Base-by-base conservation (phyloP, 1,140 invertebrate genomes). In the Lucilia cuprina region DNA sequence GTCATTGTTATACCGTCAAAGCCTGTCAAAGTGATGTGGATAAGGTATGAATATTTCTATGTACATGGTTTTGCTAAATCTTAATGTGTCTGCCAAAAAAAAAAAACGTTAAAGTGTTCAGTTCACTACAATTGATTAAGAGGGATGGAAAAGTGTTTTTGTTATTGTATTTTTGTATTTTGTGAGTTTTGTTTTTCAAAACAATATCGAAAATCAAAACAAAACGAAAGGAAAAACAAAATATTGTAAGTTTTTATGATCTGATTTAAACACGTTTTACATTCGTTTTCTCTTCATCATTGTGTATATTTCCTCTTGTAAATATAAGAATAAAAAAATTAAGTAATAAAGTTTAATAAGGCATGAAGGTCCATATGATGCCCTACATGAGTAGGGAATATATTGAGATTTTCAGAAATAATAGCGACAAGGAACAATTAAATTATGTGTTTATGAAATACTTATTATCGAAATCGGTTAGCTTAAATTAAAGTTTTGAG, bases 1-100 rank as follows among this genome's bases (percentile, higher is more conserved):
- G 78, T 82, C 78, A 82, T 50, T 41, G 84, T 14, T 82, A 19
- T 70, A 55, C 75, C 30, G n/a, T 82, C n/a, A n/a, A 55, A 70
- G 17, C 30, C 55, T 14, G 14, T 74, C 80, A 70, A 82, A 70
- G 34, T 30, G 77, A 70, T 47, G 14, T 41, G 34, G 9, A 80
- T 34, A 17, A 30, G 25, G 25, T 30, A 78, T 41, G n/a, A n/a
- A 19, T 65, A 25, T 13, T 8, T 35, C 21, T 49, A 55, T 75
- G 21, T 50, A 35, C 47, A 13, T 83, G 60, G 50, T 17, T 41
- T 10, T 25, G 65, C 10, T 41, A 25, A 12, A 8, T n/a, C 5
- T 70, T 12, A 34, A 17, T 83, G 41, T 65, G 34, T 70, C 0
- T 41, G 2, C 21, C 2, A 35, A 70, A 41, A 41, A 41, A 41